Evolutionary conservation across 92 coral and sea anemone species (phyloP).

Genomic region (Zoanthus sociatus): DNA sequence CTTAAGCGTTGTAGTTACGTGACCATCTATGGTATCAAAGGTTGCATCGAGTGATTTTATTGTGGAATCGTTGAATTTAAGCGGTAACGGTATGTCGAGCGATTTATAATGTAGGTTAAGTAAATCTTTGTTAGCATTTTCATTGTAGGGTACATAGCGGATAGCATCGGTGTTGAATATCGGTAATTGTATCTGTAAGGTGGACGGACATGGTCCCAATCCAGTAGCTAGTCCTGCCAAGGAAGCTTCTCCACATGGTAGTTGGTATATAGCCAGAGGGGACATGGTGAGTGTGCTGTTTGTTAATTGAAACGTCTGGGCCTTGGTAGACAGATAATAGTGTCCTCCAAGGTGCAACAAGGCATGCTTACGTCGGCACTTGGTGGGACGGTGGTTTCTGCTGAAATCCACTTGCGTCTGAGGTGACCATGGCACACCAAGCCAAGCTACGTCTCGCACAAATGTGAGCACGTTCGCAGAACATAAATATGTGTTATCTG

Average conservation of each 20-base stretch:
- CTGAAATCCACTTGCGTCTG: constrained; percentile 15
- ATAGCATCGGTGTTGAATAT: background rate
- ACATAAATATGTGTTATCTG: constrained; percentile 39
- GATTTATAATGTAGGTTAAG: background rate
- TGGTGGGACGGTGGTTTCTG: constrained; percentile 13
- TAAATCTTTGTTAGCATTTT: background rate
- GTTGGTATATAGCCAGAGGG: constrained; percentile 26
- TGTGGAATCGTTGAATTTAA: background rate
- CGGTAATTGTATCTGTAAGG: background rate
- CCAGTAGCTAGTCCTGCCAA: constrained; percentile 46
- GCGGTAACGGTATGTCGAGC: background rate
- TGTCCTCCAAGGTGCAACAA: constrained; percentile 50
- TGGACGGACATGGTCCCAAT: constrained; percentile 35
- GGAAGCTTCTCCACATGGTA: constrained; percentile 35
- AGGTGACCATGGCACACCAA: constrained; percentile 44
- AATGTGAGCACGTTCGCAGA: constrained; percentile 26
- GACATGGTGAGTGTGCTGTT: constrained; percentile 16
- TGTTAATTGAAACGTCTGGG: background rate
- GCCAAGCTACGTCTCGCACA: constrained; percentile 34
- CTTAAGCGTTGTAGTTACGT: background rate
- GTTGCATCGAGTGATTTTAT: background rate
- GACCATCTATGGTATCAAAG: constrained; percentile 1
- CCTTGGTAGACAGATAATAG: constrained; percentile 27
- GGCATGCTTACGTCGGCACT: constrained; percentile 19
- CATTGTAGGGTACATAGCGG: background rate